Evolutionary conservation across 2,888 invertebrate species (phyloP).

Genomic region (Norana najaformis): DNA sequence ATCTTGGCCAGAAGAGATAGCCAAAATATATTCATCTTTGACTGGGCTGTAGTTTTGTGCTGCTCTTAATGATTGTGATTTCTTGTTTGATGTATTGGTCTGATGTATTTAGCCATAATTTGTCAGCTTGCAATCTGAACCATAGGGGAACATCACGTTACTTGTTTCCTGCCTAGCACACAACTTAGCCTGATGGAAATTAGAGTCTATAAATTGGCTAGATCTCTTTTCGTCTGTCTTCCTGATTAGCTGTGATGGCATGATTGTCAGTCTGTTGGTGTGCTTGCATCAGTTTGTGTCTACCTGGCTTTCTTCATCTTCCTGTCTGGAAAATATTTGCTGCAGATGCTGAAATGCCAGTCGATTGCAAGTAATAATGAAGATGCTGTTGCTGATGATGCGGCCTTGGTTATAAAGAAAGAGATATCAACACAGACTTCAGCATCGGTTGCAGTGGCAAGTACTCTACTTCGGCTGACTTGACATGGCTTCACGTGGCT

Average conservation of each 20-base stretch:
- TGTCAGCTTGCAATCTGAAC: not conserved
- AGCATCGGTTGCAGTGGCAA: not conserved
- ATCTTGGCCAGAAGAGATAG: not conserved
- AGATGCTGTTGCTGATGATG: not conserved
- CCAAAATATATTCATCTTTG: not conserved
- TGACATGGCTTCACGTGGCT: not conserved
- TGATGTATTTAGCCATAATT: not conserved
- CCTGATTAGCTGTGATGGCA: not conserved
- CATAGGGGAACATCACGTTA: not conserved
- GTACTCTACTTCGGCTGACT: not conserved
- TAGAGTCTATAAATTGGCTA: not conserved
- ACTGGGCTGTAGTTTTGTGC: not conserved
- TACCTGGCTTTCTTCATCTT: not conserved
- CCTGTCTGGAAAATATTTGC: not conserved
- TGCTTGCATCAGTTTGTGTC: not conserved
- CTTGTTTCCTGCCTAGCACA: not conserved
- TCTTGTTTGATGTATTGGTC: not conserved
- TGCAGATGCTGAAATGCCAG: constrained; percentile 22
- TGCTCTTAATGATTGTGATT: not conserved
- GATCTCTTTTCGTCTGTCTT: not conserved
- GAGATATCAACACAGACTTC: constrained; percentile 24
- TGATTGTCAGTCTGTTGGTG: not conserved
- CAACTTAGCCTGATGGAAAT: not conserved
- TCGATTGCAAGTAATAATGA: not conserved
- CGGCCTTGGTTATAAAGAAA: not conserved